A percentile compares a stretch with the other conserved stretches of the same genome.
phyloP scores from a whole-genome alignment of 2,888 invertebrate genomes.

The Melanchra persicariae region DNA sequence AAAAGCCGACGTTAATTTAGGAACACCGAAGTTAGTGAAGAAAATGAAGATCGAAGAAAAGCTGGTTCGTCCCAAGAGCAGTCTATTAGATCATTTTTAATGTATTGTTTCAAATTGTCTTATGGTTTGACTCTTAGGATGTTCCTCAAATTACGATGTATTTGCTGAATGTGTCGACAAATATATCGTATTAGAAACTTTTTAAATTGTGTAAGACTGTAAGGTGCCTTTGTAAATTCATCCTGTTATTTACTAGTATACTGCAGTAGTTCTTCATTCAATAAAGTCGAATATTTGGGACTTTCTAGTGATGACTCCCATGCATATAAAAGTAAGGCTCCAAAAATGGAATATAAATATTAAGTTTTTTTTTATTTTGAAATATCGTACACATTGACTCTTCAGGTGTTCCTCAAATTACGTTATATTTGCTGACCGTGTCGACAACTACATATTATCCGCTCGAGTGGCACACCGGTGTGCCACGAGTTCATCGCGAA shows the following conservation, averaged over 20 bases:
- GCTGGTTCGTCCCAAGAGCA: constrained; percentile 73
- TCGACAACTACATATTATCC: constrained; percentile 7
- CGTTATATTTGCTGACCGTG: constrained; percentile 22
- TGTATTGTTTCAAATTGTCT: constrained; percentile 33
- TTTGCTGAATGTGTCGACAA: constrained; percentile 19
- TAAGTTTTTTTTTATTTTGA: neutral
- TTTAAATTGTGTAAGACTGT: constrained; percentile 34
- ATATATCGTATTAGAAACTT: constrained; percentile 14
- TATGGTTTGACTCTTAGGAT: constrained; percentile 39
- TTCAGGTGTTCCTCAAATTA: constrained; percentile 32
- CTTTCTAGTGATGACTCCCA: neutral
- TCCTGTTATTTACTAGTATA: neutral
- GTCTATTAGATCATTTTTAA: constrained; percentile 83
- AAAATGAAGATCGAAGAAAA: constrained; percentile 86
- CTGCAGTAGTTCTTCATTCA: neutral
- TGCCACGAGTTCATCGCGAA: too few relatives aligned
- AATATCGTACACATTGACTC: constrained; percentile 14
- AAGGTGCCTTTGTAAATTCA: constrained; percentile 5
- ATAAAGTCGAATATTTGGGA: neutral
- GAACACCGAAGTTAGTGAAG: constrained; percentile 87
- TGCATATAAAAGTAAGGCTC: neutral
- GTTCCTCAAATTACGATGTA: constrained; percentile 17
- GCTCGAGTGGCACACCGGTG: too few relatives aligned
- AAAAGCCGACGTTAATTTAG: constrained; percentile 82
- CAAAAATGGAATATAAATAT: constrained; percentile 15